phyloP scores from a whole-genome alignment of 2,888 invertebrate species.

The Cheilosia impressa region DNA sequence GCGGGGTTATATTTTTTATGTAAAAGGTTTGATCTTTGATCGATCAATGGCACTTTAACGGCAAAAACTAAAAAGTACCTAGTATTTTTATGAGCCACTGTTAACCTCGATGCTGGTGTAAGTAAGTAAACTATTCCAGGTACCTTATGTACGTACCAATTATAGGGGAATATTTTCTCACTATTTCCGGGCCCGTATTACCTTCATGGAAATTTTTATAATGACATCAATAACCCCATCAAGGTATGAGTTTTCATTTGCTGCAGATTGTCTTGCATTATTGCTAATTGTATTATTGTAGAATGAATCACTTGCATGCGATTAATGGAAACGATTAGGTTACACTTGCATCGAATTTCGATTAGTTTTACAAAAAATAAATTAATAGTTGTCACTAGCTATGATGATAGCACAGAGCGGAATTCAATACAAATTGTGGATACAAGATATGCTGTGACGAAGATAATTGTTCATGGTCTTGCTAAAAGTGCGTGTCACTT shows the following conservation, averaged over 20 bases:
- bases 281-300: conserved; percentile 28
- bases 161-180: conserved; percentile 3
- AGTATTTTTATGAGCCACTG: no score
- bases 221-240: conserved; percentile 47
- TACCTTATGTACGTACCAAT: not conserved
- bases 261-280: not conserved
- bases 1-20: no score
- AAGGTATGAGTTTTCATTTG: conserved; percentile 20
- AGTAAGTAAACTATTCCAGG: not conserved
- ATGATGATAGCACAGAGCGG: not conserved
- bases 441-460: not conserved
- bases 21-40: no score
- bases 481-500: conserved; percentile 2
- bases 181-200: conserved; percentile 40
- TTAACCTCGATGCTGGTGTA: not conserved
- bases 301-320: conserved; percentile 60
- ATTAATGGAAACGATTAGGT: conserved; percentile 42
- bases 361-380: conserved; percentile 13
- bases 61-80: no score
- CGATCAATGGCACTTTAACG: no score
- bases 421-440: not conserved
- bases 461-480: conserved; percentile 1
- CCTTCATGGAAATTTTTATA: conserved; percentile 35
- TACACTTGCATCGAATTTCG: conserved; percentile 15
- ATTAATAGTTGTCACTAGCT: not conserved